Evolutionary conservation across 2,797 vertebrate species (phyloP), one percentile per base, ranked within the genome.

Genomic region (Octomys mimax): DNA sequence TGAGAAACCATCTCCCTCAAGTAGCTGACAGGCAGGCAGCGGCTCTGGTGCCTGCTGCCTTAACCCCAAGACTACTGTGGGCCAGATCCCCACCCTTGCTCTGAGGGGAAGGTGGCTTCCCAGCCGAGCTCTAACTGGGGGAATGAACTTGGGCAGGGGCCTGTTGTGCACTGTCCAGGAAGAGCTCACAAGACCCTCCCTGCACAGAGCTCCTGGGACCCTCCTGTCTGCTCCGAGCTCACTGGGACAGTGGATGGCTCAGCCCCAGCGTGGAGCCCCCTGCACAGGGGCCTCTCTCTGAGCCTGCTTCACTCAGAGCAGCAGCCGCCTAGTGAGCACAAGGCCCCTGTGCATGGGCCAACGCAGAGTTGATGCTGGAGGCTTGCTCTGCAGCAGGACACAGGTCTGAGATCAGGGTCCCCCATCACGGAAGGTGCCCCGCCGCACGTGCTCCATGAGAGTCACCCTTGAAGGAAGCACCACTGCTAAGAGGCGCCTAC

Each of bases 361-460:
- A 13, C 0, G 26, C 1, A 62, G 3, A 6, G 54, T 6, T 64
- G 1, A 61, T 57, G 4, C 4, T 26, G 24, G 6, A 5, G 61
- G 42, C 8, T 6, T 36, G 77, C 31, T n/a, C 4, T 10, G 5
- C 0, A 21, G 71, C 5, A 22, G 46, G 1, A 4, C 22, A 2
- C 10, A 2, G 21, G n/a, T 14, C 52, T n/a, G 4, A 28, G 62
- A 2, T 1, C 2, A 12, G 3, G 13, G 49, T 10, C 11, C 1
- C 4, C 62, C 4, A 1, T 0, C 21, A 3, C 0, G 6, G 0
- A 9, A 8, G 6, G 0, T 5, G 39, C 39, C 22, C 22, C 12
- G 0, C 19, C 0, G 4, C 2, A 39, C 1, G 11, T 8, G 79
- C 5, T 33, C 49, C 13, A 4, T 0, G 0, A 0, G 36, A 33